These are phyloP conservation scores for Odontophorus gujanensis DNA, from an alignment of 2,113 vertebrate species.

Conservation along the genomic window DNA sequence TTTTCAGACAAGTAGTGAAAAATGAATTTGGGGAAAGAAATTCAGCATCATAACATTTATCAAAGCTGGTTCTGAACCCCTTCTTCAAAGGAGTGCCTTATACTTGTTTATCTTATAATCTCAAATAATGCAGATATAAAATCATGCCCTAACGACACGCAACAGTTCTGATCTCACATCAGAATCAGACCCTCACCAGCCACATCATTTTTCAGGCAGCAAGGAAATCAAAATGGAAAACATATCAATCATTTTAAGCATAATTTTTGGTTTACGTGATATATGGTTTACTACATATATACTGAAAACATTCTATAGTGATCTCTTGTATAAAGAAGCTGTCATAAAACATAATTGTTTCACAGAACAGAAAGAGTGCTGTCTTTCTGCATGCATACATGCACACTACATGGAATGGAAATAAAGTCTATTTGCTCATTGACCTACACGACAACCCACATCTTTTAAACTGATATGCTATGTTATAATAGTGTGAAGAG, in stretches of 20 bases:
- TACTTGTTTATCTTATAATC: not conserved
- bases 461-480: not conserved
- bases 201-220: not conserved
- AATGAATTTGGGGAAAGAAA: constrained; percentile 9
- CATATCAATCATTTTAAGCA: not conserved
- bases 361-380: not conserved
- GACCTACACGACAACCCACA: not conserved
- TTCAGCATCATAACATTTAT: not conserved
- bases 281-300: not conserved
- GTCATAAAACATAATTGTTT: not conserved
- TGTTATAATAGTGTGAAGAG: not conserved
- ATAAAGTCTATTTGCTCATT: not conserved
- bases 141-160: not conserved
- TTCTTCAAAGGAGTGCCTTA: not conserved
- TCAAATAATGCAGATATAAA: not conserved
- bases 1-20: constrained; percentile 24
- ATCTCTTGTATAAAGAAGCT: not conserved
- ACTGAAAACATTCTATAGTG: not conserved
- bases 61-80: not conserved
- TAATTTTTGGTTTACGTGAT: not conserved
- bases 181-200: not conserved
- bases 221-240: not conserved
- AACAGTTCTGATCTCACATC: not conserved
- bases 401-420: not conserved
- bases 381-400: not conserved